Percentiles rank a stretch among this genome's conserved stretches.
Conservation (phyloP, 53 echinoderm and acorn worm species). For the Echinometra lucunter region DNA sequence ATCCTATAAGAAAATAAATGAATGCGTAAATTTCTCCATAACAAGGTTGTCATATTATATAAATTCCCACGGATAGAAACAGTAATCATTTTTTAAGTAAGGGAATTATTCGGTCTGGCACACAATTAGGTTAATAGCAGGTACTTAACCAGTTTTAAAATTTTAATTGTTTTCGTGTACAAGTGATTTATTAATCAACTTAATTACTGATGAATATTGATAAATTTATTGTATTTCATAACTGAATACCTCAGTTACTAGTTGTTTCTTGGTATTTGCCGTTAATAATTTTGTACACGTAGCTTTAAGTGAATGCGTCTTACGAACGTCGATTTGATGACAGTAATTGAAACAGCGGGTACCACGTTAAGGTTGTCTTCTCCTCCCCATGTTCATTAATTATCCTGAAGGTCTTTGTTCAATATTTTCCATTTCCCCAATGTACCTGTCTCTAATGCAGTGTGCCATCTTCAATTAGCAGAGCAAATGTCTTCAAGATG, state of each 20-base stretch:
- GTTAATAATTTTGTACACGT: neutral
- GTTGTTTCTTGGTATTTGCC: neutral
- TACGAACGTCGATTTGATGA: neutral
- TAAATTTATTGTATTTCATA: neutral
- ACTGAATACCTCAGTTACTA: neutral
- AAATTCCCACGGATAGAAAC: too few relatives aligned
- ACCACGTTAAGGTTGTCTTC: neutral
- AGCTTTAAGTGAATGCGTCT: neutral
- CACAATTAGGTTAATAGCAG: too few relatives aligned
- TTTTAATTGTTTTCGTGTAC: too few relatives aligned
- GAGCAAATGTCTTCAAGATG: slow-evolving; percentile 14
- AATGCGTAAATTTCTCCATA: too few relatives aligned
- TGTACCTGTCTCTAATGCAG: neutral
- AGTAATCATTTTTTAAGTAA: too few relatives aligned
- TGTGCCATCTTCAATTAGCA: neutral
- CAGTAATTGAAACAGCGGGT: slow-evolving; percentile 10
- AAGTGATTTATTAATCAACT: too few relatives aligned
- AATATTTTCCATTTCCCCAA: neutral
- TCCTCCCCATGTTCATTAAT: neutral
- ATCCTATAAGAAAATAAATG: too few relatives aligned
- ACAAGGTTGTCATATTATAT: too few relatives aligned
- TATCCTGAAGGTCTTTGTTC: neutral
- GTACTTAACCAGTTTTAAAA: too few relatives aligned
- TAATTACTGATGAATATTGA: too few relatives aligned
- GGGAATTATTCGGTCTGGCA: too few relatives aligned